Percentiles rank a stretch among this genome's conserved stretches.
phyloP scores from a whole-genome alignment of 2,888 invertebrate genomes.

The Aphidoletes aphidimyza region DNA sequence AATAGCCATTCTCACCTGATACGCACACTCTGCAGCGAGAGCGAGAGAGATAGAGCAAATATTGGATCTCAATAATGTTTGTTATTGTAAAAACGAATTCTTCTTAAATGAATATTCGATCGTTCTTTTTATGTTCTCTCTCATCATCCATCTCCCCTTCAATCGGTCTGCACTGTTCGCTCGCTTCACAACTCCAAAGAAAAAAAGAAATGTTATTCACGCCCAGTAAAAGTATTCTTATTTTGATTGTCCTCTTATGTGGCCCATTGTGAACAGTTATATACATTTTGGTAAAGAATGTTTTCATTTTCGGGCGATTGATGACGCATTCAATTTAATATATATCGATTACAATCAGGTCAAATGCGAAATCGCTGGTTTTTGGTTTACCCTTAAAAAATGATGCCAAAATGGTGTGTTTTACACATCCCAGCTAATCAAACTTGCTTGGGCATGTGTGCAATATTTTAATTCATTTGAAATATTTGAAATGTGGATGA shows the following conservation, averaged over 20 bases:
- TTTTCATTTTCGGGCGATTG: background rate
- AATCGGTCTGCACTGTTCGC: background rate
- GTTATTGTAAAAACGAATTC: constrained; percentile 16
- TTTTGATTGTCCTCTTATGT: constrained; percentile 30
- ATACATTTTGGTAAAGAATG: background rate
- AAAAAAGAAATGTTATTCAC: background rate
- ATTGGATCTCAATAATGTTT: background rate
- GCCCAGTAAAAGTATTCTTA: constrained; percentile 18
- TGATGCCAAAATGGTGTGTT: no score
- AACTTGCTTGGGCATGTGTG: background rate
- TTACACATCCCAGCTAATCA: background rate
- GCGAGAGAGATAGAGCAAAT: no score
- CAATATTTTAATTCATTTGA: constrained; percentile 24
- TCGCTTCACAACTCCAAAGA: background rate
- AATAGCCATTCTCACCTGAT: background rate
- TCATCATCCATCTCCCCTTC: background rate
- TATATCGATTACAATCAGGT: constrained; percentile 51
- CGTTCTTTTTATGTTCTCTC: background rate
- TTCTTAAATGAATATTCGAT: background rate
- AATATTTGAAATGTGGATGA: constrained; percentile 36
- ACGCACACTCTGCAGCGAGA: no score
- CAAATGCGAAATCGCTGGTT: background rate
- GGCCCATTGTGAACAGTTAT: constrained; percentile 38
- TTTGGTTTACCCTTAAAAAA: background rate
- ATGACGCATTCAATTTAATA: constrained; percentile 31